phyloP scores from a whole-genome alignment of 2,888 invertebrate genomes.

The Andrena praecox region DNA sequence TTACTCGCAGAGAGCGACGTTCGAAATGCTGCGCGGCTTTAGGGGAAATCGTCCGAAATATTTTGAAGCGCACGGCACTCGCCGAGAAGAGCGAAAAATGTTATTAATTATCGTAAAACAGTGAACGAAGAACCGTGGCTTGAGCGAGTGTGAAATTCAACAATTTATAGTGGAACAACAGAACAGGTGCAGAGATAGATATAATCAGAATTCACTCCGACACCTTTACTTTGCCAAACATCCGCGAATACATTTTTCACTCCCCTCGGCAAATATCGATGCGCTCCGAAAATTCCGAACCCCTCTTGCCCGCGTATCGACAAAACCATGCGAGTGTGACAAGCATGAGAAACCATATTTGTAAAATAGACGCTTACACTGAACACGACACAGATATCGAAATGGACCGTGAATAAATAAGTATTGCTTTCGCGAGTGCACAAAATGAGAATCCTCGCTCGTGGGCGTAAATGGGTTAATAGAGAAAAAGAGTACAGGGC shows the following conservation, averaged over 20 bases:
- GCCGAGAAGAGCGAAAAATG: neutral
- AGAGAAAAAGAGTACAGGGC: neutral
- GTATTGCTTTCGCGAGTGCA: neutral
- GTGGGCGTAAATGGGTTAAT: constrained; percentile 17
- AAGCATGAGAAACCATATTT: neutral
- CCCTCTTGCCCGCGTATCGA: no score
- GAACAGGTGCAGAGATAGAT: no score
- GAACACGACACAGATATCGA: neutral
- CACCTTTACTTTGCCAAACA: no score
- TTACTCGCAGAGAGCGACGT: neutral
- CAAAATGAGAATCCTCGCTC: neutral
- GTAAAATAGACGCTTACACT: neutral
- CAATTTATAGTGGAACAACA: no score
- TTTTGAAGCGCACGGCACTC: no score
- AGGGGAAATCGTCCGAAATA: neutral
- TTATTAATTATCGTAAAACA: neutral
- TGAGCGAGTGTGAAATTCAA: no score
- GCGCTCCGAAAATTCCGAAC: no score
- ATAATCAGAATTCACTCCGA: no score
- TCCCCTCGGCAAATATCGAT: no score
- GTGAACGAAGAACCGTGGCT: no score
- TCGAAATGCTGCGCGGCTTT: neutral
- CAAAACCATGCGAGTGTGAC: neutral
- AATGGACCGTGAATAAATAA: neutral
- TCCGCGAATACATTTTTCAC: no score